Evolutionary conservation across 2,113 vertebrate genomes (phyloP), one percentile per base, ranked within the genome.

Genomic region (Notothenia coriiceps): DNA sequence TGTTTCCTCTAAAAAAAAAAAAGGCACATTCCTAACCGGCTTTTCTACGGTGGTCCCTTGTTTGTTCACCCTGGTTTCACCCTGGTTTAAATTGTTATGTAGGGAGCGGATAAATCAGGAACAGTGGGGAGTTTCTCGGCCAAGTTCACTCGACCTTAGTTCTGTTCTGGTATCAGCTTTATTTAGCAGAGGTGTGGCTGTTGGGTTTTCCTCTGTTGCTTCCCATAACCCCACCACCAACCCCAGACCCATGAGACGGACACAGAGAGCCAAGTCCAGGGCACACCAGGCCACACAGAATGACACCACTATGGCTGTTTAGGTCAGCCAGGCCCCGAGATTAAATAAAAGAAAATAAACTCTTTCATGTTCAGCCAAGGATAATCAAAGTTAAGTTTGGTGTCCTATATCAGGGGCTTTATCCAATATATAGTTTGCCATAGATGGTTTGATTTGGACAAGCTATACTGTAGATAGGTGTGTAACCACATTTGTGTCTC

Each of bases 111-210:
- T 83, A 77, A 89, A 77, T 82, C 56, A 54, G 74, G 79, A 80
- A 82, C 77, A 82, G 85, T 51, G 51, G 84, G 80, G 82, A 83
- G 84, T 90, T 91, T 88, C 47, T 81, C 50, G 20, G 43, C 78
- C 85, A 74, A 74, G 69, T 84, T 49, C 84, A 89, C 77, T 22
- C n/a, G 64, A 63, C 63, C 73, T 74, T 29, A 66, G 50, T 82
- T 83, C 86, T 88, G 78, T 85, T 92, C 76, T 89, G 80, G 86
- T 86, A 77, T 88, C 76, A 67, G 70, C 84, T 91, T 87, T 88
- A 89, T 93, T 90, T 93, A 92, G 88, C 80, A 29, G 86, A 91
- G 87, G 86, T 93, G 90, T 91, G 88, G 88, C 75, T 83, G 77
- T 72, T 74, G 79, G 87, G 72, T 83, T 91, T 91, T 70, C 66